These are phyloP conservation scores for Nyctalus aviator DNA, from an alignment of 2,797 vertebrate species.

Conservation along the genomic window DNA sequence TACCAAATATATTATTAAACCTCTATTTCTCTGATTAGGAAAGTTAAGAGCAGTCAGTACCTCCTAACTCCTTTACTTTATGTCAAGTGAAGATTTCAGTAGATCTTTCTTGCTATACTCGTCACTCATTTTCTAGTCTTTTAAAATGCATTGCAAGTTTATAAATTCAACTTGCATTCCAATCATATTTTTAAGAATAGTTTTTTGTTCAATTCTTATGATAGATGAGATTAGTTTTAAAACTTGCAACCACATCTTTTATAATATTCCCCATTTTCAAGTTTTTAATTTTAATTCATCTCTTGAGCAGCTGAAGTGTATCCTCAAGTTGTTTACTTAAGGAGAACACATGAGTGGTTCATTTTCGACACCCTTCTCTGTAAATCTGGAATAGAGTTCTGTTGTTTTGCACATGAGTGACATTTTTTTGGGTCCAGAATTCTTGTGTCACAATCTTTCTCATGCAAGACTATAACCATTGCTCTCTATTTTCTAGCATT, in stretches of 20 bases:
- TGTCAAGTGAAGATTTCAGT: not conserved
- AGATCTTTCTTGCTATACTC: not conserved
- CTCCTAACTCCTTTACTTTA: not conserved
- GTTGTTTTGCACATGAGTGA: slow-evolving; percentile 29
- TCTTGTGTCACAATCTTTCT: slow-evolving; percentile 21
- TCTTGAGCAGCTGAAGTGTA: slow-evolving; percentile 53
- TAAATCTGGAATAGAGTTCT: slow-evolving; percentile 48
- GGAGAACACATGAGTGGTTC: slow-evolving; percentile 2
- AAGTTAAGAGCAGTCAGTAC: slow-evolving; percentile 1
- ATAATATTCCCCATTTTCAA: slow-evolving; percentile 53
- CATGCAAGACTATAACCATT: not conserved
- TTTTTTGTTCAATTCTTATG: slow-evolving; percentile 24
- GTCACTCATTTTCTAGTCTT: slow-evolving; percentile 18
- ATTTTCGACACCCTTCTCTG: slow-evolving; percentile 43
- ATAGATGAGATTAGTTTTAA: slow-evolving; percentile 47
- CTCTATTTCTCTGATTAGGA: slow-evolving; percentile 20
- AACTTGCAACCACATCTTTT: slow-evolving; percentile 27
- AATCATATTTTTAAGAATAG: not conserved
- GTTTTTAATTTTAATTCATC: slow-evolving; percentile 71
- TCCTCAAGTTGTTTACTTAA: slow-evolving; percentile 66
- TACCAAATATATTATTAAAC: slow-evolving; percentile 39
- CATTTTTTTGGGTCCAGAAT: not conserved
- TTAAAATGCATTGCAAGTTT: slow-evolving; percentile 35
- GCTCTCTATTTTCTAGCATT: not conserved
- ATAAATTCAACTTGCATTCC: slow-evolving; percentile 57